phyloP scores from a whole-genome alignment of 2,888 invertebrate genomes.

The Stenoptilia bipunctidactyla region DNA sequence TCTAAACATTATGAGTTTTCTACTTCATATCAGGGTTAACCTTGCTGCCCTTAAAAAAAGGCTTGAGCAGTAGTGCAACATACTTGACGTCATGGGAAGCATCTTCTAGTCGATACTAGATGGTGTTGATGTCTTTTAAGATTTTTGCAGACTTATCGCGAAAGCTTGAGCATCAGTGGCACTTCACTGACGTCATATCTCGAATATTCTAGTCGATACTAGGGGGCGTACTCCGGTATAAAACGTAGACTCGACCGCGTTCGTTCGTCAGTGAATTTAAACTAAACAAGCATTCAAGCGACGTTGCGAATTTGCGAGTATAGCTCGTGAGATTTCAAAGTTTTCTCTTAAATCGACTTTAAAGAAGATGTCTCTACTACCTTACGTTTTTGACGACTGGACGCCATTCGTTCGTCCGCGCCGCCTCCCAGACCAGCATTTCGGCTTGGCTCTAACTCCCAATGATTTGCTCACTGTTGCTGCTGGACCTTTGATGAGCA shows the following conservation, averaged over 20 bases:
- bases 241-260: background rate
- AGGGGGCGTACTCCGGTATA: background rate
- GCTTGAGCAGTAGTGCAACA: too few species aligned
- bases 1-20: too few species aligned
- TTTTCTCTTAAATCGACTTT: background rate
- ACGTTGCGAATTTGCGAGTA: background rate
- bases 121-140: too few species aligned
- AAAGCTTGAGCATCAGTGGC: too few species aligned
- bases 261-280: background rate
- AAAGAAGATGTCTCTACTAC: slow-evolving; percentile 35
- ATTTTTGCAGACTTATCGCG: too few species aligned
- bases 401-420: slow-evolving; percentile 41
- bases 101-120: too few species aligned
- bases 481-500: slow-evolving; percentile 27
- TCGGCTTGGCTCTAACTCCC: slow-evolving; percentile 59
- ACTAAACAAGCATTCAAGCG: background rate
- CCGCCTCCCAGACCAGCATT: slow-evolving; percentile 64
- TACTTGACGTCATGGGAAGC: too few species aligned
- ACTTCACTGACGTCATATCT: background rate
- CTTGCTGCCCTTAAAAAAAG: too few species aligned
- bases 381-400: slow-evolving; percentile 29
- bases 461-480: slow-evolving; percentile 49
- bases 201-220: background rate
- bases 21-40: too few species aligned
- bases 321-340: background rate